Conservation (phyloP, 2,113 vertebrate genomes). For the Eubucco bourcierii region DNA sequence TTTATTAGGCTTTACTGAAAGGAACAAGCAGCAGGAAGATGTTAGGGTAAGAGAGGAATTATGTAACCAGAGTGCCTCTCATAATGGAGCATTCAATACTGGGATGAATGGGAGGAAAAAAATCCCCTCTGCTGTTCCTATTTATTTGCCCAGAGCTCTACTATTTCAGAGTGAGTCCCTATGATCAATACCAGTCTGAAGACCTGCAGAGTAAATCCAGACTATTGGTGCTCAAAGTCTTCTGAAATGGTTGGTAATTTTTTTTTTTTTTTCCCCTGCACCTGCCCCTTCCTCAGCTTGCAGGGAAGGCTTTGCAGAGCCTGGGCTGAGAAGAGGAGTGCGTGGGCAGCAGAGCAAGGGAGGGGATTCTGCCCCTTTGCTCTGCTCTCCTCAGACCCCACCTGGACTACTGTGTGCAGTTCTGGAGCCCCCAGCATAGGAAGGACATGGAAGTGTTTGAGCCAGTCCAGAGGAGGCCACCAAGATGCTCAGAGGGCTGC, state of each 20-base stretch:
- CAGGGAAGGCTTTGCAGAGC: background rate
- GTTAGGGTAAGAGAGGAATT: conserved; percentile 30
- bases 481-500: no score
- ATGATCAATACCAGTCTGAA: conserved; percentile 24
- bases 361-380: no score
- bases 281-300: background rate
- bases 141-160: conserved; percentile 6
- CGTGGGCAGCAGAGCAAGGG: no score
- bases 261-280: background rate
- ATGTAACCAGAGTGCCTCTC: background rate
- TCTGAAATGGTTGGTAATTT: background rate
- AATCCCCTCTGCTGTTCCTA: background rate
- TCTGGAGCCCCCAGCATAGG: no score
- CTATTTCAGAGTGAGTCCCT: conserved; percentile 14
- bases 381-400: no score
- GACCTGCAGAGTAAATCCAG: conserved; percentile 5
- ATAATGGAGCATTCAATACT: background rate
- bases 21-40: background rate
- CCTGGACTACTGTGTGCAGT: no score
- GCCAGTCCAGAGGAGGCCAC: no score
- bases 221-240: background rate
- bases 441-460: no score
- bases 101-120: background rate
- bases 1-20: conserved; percentile 35
- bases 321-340: background rate